phyloP scores from a whole-genome alignment of 2,797 vertebrate species.

The Rhynchonycteris naso region DNA sequence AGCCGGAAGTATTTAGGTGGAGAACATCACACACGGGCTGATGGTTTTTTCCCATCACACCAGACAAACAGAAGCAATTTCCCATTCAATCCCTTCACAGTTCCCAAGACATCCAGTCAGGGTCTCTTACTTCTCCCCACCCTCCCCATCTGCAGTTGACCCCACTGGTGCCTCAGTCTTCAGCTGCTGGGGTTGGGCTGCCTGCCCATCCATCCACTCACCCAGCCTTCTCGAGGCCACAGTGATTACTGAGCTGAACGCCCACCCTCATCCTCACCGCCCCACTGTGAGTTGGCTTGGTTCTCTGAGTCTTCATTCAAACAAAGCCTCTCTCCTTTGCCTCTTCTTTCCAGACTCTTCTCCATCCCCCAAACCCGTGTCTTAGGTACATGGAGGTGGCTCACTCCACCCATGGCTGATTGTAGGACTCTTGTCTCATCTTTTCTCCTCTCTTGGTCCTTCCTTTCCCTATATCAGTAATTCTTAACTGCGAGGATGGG shows the following conservation, averaged over 20 bases:
- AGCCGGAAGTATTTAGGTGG: conserved; percentile 36
- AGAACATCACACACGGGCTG: neutral
- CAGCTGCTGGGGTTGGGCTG: neutral
- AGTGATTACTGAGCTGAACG: neutral
- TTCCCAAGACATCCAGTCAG: conserved; percentile 37
- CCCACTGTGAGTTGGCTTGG: neutral
- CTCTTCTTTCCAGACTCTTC: neutral
- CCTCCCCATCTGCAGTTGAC: neutral
- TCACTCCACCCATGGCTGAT: neutral
- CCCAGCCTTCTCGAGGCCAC: conserved; percentile 7
- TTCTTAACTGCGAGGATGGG: neutral
- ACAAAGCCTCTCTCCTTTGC: neutral
- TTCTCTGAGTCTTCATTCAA: conserved; percentile 3
- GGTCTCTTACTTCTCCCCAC: neutral
- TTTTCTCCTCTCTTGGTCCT: neutral
- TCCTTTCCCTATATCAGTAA: conserved; percentile 6
- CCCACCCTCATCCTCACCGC: neutral
- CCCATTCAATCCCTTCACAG: neutral
- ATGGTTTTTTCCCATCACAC: conserved; percentile 16
- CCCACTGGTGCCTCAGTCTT: neutral
- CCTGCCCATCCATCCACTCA: neutral
- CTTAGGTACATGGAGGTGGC: neutral
- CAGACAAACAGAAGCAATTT: conserved; percentile 31
- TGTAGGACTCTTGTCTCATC: neutral
- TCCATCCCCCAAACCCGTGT: neutral